Conservation (phyloP, 2,797 vertebrate genomes). For the Sitta carolinensis region DNA sequence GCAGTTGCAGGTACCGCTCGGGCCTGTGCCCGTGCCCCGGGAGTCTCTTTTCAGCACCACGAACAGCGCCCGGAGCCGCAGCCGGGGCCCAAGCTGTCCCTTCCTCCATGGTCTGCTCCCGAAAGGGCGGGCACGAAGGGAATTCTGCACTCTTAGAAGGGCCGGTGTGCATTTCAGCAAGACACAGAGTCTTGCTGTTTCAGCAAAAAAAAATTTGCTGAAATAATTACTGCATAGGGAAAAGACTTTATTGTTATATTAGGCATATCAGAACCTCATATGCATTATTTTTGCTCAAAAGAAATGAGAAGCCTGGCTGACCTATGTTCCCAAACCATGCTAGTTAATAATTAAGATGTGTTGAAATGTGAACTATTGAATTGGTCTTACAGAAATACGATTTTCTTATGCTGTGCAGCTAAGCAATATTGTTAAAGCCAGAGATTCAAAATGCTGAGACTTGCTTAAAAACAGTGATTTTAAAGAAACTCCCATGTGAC, state of each 20-base stretch:
- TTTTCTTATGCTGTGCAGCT: not conserved
- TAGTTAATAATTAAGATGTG: constrained; percentile 38
- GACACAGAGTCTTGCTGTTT: not conserved
- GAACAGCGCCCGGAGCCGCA: not conserved
- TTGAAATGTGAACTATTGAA: constrained; percentile 10
- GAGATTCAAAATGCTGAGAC: not conserved
- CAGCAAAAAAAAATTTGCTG: not conserved
- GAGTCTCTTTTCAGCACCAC: not conserved
- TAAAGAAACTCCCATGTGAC: not conserved
- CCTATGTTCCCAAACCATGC: not conserved
- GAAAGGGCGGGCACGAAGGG: fast-evolving
- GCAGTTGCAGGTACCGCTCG: fast-evolving
- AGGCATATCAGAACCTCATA: not conserved
- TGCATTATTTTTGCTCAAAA: not conserved
- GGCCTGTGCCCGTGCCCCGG: fast-evolving
- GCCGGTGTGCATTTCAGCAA: fast-evolving
- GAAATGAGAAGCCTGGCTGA: not conserved
- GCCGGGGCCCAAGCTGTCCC: fast-evolving
- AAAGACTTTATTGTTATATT: not conserved
- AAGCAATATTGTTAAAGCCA: constrained; percentile 20
- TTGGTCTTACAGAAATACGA: not conserved
- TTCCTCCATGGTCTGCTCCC: fast-evolving
- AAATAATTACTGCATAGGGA: not conserved
- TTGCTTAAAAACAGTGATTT: constrained; percentile 4
- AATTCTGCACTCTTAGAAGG: not conserved